phyloP scores from a whole-genome alignment of 2,113 vertebrate species.

The Oxygymnocypris stewartii region DNA sequence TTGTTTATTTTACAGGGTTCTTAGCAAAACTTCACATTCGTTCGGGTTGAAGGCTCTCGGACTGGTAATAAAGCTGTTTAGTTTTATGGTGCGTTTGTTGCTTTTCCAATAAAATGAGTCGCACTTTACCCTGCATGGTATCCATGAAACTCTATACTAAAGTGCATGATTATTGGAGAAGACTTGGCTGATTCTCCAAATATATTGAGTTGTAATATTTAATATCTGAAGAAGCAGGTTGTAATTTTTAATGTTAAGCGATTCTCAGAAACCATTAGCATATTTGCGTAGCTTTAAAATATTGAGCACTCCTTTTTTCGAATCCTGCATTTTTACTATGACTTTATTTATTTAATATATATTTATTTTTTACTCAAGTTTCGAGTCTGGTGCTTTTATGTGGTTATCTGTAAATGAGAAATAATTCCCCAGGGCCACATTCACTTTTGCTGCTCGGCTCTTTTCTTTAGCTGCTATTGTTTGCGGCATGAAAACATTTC shows the following conservation, averaged over 20 bases:
- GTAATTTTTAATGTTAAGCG: neutral
- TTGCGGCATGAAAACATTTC: constrained; percentile 31
- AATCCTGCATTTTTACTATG: neutral
- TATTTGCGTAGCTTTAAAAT: neutral
- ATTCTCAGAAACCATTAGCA: neutral
- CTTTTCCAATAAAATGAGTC: constrained; percentile 1
- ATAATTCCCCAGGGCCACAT: constrained; percentile 35
- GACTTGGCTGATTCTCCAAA: neutral
- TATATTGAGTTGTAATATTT: constrained; percentile 12
- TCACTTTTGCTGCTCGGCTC: neutral
- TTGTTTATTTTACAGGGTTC: neutral
- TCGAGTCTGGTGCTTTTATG: constrained; percentile 31
- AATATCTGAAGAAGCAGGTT: constrained; percentile 6
- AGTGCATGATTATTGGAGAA: constrained; percentile 1
- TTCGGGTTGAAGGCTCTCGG: constrained; percentile 15
- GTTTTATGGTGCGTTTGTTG: constrained; percentile 29
- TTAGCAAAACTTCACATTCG: neutral
- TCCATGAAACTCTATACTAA: neutral
- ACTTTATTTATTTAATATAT: neutral
- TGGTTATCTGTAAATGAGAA: constrained; percentile 22
- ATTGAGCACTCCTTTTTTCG: neutral
- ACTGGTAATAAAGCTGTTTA: constrained; percentile 36
- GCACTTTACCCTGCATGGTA: neutral
- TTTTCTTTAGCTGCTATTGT: constrained; percentile 29
- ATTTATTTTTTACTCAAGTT: neutral